Evolutionary conservation across 2,797 vertebrate genomes (phyloP), one percentile per base, ranked within the genome.

Genomic region (Cryptoprocta ferox): DNA sequence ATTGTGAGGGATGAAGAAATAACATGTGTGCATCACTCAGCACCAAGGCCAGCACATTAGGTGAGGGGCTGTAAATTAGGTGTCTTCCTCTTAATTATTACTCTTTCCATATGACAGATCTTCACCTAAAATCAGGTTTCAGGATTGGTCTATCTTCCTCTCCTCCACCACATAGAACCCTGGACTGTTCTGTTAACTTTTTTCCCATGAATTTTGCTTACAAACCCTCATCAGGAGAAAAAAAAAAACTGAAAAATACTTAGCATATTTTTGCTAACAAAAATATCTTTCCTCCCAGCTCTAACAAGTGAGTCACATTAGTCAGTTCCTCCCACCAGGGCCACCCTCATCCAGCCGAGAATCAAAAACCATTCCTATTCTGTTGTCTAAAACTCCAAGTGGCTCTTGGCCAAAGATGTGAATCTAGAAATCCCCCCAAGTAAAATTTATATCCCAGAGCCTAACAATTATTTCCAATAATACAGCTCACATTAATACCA

Each of bases 311-410:
- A 87, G 71, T 95, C 81, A 90, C 26, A 84, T 89, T 81, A 88
- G 95, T 81, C 83, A 90, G 66, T 87, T 95, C 63, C 84, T 98
- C 95, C 90, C 95, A 96, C 95, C 35, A 95, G 85, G 63, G 56
- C 84, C 81, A 96, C 94, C 81, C 76, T 94, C 71, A 87, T 37
- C 75, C n/a, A 83, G n/a, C 39, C 3, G 0, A 68, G 59, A 97
- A 95, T 91, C 83, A 91, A 95, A 96, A 79, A 35, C 14, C 6
- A 21, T 86, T 93, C 39, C 53, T 50, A 83, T 32, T 75, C 56
- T 50, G 30, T 21, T 32, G 24, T 78, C 84, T 94, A 88, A 83
- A 94, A 73, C 56, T 87, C 71, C 19, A 82, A 95, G 50, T 63
- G 59, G 88, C 88, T 97, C 66, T 30, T 82, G 68, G 68, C 84